Evolutionary conservation across 2,797 vertebrate species (phyloP).

Genomic region (Pipistrellus pipistrellus): DNA sequence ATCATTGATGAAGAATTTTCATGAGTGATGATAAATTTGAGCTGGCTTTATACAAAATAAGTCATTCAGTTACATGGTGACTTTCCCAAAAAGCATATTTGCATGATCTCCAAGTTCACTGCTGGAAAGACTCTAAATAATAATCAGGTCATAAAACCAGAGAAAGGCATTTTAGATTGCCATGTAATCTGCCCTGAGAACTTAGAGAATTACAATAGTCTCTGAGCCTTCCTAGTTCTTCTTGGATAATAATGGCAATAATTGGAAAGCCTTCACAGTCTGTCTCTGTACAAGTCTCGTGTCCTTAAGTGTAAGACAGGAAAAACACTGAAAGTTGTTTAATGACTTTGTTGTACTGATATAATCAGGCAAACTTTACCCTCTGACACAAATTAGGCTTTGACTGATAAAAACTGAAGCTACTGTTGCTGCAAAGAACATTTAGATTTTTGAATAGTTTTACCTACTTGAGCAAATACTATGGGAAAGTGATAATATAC

Average conservation of each 20-base stretch:
- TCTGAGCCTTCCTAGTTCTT: not conserved
- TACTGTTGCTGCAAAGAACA: conserved; percentile 16
- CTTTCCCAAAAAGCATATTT: conserved; percentile 30
- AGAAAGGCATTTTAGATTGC: conserved; percentile 59
- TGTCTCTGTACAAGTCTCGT: not conserved
- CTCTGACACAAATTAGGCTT: conserved; percentile 69
- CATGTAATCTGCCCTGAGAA: conserved; percentile 70
- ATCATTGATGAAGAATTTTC: conserved; percentile 39
- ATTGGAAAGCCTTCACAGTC: conserved; percentile 35
- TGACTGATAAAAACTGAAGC: conserved; percentile 73
- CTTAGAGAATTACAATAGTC: conserved; percentile 66
- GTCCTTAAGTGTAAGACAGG: conserved; percentile 23
- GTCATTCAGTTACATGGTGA: not conserved
- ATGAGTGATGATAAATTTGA: conserved; percentile 13
- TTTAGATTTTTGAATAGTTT: not conserved
- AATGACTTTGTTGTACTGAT: conserved; percentile 20
- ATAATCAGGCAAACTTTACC: conserved; percentile 61
- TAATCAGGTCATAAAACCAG: conserved; percentile 69
- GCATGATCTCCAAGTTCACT: conserved; percentile 53
- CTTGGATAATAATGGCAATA: conserved; percentile 46
- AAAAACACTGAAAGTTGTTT: not conserved
- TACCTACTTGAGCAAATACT: conserved; percentile 19
- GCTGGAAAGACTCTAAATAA: conserved; percentile 65
- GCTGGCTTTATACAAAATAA: conserved; percentile 51
- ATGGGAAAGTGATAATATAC: not conserved